These are phyloP conservation scores for Natrix natrix DNA, from an alignment of 2,797 vertebrate genomes.

Conservation along the genomic window DNA sequence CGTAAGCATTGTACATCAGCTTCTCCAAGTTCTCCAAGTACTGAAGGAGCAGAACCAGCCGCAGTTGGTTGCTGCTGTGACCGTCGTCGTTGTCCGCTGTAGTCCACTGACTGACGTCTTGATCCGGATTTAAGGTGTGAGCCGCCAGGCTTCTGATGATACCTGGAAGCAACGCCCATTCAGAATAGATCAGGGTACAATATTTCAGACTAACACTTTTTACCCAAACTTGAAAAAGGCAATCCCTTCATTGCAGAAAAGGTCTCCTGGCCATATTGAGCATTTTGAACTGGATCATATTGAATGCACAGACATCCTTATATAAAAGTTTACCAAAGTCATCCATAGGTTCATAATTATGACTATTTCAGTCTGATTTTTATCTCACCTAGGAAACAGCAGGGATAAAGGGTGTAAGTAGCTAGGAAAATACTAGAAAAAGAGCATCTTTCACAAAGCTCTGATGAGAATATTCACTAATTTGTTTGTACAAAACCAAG, in stretches of 20 bases:
- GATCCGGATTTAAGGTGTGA: constrained; percentile 92
- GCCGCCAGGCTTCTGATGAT: constrained; percentile 96
- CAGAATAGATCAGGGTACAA: constrained; percentile 21
- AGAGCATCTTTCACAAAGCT: background rate
- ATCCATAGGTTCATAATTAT: background rate
- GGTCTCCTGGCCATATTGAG: too few species aligned
- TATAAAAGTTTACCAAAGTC: background rate
- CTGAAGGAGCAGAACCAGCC: constrained; percentile 92
- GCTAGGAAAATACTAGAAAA: background rate
- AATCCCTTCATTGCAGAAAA: background rate
- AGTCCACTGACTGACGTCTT: constrained; percentile 92
- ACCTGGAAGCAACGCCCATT: constrained; percentile 70
- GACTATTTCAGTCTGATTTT: background rate
- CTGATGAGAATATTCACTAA: background rate
- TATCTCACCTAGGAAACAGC: background rate
- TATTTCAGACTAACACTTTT: background rate
- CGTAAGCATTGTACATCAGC: constrained; percentile 98
- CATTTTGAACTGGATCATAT: background rate
- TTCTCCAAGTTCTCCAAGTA: constrained; percentile 97
- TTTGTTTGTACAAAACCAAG: background rate
- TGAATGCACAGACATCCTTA: background rate
- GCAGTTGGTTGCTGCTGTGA: constrained; percentile 92
- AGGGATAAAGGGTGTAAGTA: background rate
- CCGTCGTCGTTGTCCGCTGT: constrained; percentile 91
- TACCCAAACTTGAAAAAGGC: background rate